Percentiles rank a stretch among this genome's conserved stretches.
These are phyloP conservation scores for Turnix velox DNA, from an alignment of 2,113 vertebrate species.

Conservation along the genomic window DNA sequence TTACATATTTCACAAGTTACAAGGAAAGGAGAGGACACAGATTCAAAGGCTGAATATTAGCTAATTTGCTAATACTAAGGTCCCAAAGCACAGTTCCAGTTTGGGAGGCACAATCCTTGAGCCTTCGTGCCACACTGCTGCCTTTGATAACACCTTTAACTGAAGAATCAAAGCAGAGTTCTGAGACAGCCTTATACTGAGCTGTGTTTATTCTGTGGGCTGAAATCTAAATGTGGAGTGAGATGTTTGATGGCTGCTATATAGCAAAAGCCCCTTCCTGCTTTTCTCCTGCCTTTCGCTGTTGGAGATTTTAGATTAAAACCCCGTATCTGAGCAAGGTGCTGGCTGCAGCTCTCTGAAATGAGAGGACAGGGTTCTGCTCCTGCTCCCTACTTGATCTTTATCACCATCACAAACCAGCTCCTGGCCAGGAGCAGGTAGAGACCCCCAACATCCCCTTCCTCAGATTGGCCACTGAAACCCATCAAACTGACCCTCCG, in stretches of 20 bases:
- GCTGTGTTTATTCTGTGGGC: background rate
- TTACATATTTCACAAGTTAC: background rate
- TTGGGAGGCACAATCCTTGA: background rate
- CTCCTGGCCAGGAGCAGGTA: background rate
- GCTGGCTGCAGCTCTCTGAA: fast-evolving
- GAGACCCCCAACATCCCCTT: fast-evolving
- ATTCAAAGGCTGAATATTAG: background rate
- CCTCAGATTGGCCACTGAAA: fast-evolving
- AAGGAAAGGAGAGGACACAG: background rate
- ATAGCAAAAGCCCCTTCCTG: background rate
- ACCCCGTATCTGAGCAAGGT: background rate
- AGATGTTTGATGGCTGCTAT: background rate
- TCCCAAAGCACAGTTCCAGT: background rate
- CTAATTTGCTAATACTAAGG: background rate
- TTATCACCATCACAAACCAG: background rate
- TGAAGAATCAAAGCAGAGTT: background rate
- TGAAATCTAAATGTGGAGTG: background rate
- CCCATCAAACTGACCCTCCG: fast-evolving
- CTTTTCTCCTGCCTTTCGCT: background rate
- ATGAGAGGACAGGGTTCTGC: background rate
- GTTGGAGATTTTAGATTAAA: background rate
- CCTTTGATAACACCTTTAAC: background rate
- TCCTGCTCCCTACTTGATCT: background rate
- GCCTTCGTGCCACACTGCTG: background rate
- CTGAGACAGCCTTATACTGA: background rate